These are phyloP conservation scores for Stegodyphus dumicola DNA, from an alignment of 1,140 invertebrate species.

Conservation along the genomic window DNA sequence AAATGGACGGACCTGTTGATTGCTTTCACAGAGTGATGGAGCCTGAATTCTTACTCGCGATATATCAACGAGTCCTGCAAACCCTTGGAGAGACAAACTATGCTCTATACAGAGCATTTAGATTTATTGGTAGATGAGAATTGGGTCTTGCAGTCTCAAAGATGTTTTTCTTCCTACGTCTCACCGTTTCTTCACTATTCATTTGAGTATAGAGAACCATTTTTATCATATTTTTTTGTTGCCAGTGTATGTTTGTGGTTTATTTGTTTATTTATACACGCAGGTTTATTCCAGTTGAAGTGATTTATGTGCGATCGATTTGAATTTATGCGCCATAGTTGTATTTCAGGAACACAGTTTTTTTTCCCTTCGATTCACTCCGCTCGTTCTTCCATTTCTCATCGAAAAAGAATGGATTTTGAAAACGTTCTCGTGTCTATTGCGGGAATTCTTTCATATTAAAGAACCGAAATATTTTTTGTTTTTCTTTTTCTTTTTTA, in stretches of 20 bases:
- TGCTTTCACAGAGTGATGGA: conserved; percentile 35
- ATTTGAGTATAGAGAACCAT: conserved; percentile 5
- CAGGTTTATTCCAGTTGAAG: conserved; percentile 33
- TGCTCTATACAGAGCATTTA: conserved; percentile 27
- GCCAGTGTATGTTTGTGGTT: neutral
- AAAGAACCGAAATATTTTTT: neutral
- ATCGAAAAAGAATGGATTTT: neutral
- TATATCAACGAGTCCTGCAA: conserved; percentile 32
- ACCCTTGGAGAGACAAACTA: conserved; percentile 10
- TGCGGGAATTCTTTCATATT: neutral
- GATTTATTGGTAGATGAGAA: conserved; percentile 59
- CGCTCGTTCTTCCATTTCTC: neutral
- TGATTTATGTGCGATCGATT: conserved; percentile 42
- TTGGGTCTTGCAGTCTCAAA: conserved; percentile 7
- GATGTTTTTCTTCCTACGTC: conserved; percentile 1
- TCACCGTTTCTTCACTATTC: neutral
- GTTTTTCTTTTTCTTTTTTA: neutral
- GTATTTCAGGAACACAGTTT: neutral
- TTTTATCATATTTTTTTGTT: conserved; percentile 12
- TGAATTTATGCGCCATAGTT: conserved; percentile 14
- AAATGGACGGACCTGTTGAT: conserved; percentile 59
- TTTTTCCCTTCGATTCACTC: neutral
- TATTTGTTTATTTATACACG: conserved; percentile 51
- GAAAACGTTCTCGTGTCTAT: neutral
- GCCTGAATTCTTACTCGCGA: conserved; percentile 43